Conservation (phyloP, 2,113 vertebrate genomes). For the Gopherus flavomarginatus region DNA sequence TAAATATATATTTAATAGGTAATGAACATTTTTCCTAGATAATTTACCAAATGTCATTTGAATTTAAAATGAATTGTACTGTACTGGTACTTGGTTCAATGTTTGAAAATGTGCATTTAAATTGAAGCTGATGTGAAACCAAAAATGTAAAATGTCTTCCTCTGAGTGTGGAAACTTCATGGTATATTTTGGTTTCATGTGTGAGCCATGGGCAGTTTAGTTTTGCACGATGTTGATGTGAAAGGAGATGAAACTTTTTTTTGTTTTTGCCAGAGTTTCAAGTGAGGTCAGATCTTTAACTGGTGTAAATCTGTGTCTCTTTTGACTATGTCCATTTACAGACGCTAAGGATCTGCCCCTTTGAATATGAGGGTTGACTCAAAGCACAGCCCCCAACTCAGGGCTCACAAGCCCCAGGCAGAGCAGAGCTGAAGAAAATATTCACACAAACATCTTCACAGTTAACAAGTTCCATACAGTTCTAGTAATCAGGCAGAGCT, state of each 20-base stretch:
- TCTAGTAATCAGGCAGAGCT: not conserved
- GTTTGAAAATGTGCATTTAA: not conserved
- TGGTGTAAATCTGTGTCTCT: not conserved
- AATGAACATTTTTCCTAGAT: not conserved
- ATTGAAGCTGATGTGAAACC: not conserved
- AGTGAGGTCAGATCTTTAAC: not conserved
- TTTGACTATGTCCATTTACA: not conserved
- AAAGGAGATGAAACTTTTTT: not conserved
- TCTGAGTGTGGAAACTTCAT: not conserved
- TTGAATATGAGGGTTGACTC: not conserved
- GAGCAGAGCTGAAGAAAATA: not conserved
- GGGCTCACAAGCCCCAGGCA: not conserved
- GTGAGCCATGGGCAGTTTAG: not conserved
- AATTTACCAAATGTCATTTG: not conserved
- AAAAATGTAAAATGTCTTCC: not conserved
- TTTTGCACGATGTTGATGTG: not conserved
- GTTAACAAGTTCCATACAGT: not conserved
- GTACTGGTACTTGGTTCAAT: constrained; percentile 1
- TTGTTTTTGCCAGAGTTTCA: not conserved
- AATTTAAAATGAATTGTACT: not conserved
- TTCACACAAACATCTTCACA: not conserved
- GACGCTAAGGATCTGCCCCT: not conserved
- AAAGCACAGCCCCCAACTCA: not conserved
- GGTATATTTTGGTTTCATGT: not conserved
- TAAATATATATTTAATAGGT: not conserved